Evolutionary conservation across 2,113 vertebrate species (phyloP).

Genomic region (Caloenas nicobarica): DNA sequence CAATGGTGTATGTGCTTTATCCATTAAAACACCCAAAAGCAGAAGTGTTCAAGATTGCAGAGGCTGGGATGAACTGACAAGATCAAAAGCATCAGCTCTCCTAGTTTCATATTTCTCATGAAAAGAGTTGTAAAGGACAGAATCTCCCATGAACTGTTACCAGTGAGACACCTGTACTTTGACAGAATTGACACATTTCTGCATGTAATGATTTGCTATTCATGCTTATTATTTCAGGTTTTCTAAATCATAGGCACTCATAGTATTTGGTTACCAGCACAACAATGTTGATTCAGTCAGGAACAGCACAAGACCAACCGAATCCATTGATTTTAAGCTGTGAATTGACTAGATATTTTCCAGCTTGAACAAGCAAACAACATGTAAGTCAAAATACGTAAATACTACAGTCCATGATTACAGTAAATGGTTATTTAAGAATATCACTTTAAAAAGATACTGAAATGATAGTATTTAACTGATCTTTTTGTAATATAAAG

Average conservation of each 20-base stretch:
- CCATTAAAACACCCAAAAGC: neutral
- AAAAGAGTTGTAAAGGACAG: neutral
- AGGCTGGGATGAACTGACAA: neutral
- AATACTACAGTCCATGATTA: neutral
- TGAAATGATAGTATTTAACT: neutral
- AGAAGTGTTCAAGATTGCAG: neutral
- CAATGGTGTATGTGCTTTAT: neutral
- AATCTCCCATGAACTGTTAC: neutral
- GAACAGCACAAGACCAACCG: neutral
- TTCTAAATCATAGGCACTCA: neutral
- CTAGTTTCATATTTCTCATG: neutral
- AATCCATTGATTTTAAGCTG: neutral
- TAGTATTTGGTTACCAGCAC: neutral
- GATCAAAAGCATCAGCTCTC: neutral
- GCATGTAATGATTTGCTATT: neutral
- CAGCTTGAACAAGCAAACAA: neutral
- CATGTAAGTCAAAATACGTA: neutral
- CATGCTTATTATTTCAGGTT: neutral
- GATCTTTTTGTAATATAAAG: neutral
- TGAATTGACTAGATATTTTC: neutral
- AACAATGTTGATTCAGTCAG: neutral
- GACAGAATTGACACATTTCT: neutral
- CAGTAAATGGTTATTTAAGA: neutral
- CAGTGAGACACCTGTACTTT: neutral
- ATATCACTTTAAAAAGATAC: neutral